phyloP scores from a whole-genome alignment of 2,888 invertebrate species.

The Tenthredo livida region DNA sequence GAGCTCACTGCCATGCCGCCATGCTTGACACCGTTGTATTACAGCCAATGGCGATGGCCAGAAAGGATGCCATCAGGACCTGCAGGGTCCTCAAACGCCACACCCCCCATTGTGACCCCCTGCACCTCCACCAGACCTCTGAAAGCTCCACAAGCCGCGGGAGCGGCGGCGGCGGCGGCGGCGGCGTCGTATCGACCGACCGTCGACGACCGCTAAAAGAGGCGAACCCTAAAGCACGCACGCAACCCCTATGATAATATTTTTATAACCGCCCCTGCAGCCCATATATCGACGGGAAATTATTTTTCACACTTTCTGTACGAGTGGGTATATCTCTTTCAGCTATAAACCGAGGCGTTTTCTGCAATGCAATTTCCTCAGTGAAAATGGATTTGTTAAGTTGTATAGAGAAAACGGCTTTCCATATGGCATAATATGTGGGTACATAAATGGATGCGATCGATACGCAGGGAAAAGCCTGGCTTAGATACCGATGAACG shows the following conservation, averaged over 20 bases:
- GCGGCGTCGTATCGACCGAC: conserved; percentile 33
- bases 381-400: not conserved
- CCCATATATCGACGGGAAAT: conserved; percentile 72
- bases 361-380: conserved; percentile 17
- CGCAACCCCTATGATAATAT: conserved; percentile 73
- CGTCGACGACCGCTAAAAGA: conserved; percentile 35
- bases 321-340: conserved; percentile 53
- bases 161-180: not conserved
- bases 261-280: conserved; percentile 71
- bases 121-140: conserved; percentile 40
- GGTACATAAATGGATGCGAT: not conserved
- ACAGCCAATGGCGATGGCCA: conserved; percentile 72
- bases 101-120: conserved; percentile 72
- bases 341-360: not conserved
- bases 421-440: not conserved
- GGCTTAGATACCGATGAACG: not conserved
- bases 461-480: not conserved
- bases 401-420: not conserved
- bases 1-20: conserved; percentile 66
- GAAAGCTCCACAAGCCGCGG: not conserved
- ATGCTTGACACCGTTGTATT: conserved; percentile 69
- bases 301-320: conserved; percentile 74
- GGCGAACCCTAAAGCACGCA: conserved; percentile 35
- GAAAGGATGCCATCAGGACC: conserved; percentile 62
- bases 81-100: conserved; percentile 75